Conservation (phyloP, 37 sponge, comb jelly and placozoan genomes). For the Crambe crambe region DNA sequence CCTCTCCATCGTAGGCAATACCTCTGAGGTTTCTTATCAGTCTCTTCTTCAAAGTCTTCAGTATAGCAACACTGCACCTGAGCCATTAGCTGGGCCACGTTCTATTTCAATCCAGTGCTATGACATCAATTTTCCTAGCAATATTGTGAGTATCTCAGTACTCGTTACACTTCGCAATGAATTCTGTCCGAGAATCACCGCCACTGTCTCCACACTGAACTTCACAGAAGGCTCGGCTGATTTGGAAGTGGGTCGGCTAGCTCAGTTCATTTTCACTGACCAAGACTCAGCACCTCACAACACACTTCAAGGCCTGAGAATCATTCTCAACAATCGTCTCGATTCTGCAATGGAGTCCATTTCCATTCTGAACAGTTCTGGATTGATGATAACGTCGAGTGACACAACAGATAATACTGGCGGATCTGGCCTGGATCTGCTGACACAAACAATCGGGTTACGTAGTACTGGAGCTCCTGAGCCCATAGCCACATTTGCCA, state of each 20-base stretch:
- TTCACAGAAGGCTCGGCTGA: slow-evolving; percentile 31
- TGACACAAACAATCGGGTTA: background rate
- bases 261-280: slow-evolving; percentile 19
- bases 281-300: slow-evolving; percentile 33
- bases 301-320: background rate
- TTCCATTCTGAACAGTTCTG: background rate
- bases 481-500: background rate
- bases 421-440: slow-evolving; percentile 8
- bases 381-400: background rate
- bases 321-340: slow-evolving; percentile 4
- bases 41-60: slow-evolving; percentile 23
- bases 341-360: slow-evolving; percentile 24
- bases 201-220: background rate
- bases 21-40: slow-evolving; percentile 12
- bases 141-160: slow-evolving; percentile 10
- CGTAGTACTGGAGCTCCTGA: background rate
- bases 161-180: slow-evolving; percentile 33
- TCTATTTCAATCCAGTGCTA: slow-evolving; percentile 16
- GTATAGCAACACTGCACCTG: slow-evolving; percentile 36
- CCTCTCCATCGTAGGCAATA: slow-evolving; percentile 26
- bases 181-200: slow-evolving; percentile 25
- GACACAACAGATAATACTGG: background rate
- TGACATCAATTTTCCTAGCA: slow-evolving; percentile 19
- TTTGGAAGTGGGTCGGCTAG: background rate
- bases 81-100: slow-evolving; percentile 25